A percentile compares a stretch with the other conserved stretches of the same genome.
Evolutionary conservation across 2,797 vertebrate species (phyloP).

Genomic region (Intellagama lesueurii): DNA sequence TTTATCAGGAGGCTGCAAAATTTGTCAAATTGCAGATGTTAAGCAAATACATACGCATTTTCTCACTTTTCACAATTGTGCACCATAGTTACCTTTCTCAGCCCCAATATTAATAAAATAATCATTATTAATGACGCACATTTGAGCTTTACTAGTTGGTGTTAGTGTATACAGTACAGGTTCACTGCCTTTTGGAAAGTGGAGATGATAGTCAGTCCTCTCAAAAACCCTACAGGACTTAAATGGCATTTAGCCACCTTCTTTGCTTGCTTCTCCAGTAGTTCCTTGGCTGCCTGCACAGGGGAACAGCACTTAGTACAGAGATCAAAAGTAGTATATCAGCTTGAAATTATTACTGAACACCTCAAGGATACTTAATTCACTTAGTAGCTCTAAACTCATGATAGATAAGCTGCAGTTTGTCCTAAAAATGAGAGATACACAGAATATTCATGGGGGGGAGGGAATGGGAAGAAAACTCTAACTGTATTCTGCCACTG

Average conservation of each 20-base stretch:
- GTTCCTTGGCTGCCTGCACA: background rate
- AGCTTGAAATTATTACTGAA: background rate
- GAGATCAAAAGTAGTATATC: background rate
- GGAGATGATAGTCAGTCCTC: background rate
- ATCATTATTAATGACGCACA: background rate
- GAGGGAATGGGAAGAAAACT: background rate
- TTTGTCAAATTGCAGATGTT: background rate
- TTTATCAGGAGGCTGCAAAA: slow-evolving; percentile 5
- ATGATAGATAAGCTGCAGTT: background rate
- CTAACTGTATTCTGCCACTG: background rate
- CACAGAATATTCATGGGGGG: background rate
- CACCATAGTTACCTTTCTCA: background rate
- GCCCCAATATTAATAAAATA: background rate
- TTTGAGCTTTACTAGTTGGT: background rate
- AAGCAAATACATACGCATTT: background rate
- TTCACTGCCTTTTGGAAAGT: background rate
- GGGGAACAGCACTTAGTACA: background rate
- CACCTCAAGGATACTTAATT: background rate
- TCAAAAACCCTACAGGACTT: background rate
- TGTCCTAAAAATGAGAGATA: background rate
- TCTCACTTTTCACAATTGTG: background rate
- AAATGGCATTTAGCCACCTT: background rate
- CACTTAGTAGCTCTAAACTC: background rate
- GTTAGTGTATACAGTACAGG: background rate
- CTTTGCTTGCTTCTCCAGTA: no score